phyloP scores from a whole-genome alignment of 1,140 invertebrate genomes.

The Drosophila ficusphila region DNA sequence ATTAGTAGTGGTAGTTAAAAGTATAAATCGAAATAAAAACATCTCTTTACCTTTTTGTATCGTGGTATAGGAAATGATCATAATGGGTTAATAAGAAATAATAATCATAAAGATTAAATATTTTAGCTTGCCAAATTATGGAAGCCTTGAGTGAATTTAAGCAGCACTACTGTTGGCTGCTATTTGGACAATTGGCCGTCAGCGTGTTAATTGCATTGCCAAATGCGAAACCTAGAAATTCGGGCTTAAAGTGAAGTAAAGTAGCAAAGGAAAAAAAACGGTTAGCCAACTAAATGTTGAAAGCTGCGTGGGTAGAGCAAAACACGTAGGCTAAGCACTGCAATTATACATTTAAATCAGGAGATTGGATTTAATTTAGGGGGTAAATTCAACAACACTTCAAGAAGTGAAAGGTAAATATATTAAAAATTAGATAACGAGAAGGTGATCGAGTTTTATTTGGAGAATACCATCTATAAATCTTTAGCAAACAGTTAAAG shows the following conservation, averaged over 20 bases:
- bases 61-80: slow-evolving; percentile 41
- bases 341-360: slow-evolving; percentile 8
- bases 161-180: slow-evolving; percentile 24
- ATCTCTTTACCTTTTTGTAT: slow-evolving; percentile 8
- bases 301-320: slow-evolving; percentile 16
- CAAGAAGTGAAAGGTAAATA: neutral
- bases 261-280: slow-evolving; percentile 10
- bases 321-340: slow-evolving; percentile 4
- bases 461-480: neutral
- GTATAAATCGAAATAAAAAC: slow-evolving; percentile 1
- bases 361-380: neutral
- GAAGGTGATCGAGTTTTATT: neutral
- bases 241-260: slow-evolving; percentile 25
- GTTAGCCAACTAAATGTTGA: slow-evolving; percentile 41
- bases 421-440: neutral
- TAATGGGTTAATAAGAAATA: slow-evolving; percentile 57
- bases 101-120: slow-evolving; percentile 61
- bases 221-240: slow-evolving; percentile 46
- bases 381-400: too few species aligned
- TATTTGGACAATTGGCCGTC: slow-evolving; percentile 47
- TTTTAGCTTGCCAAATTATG: slow-evolving; percentile 60
- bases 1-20: slow-evolving; percentile 42
- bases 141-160: slow-evolving; percentile 63
- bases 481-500: neutral
- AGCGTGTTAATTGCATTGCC: slow-evolving; percentile 58